Conservation (phyloP, 2,113 vertebrate species). For the Dicaeum eximium region DNA sequence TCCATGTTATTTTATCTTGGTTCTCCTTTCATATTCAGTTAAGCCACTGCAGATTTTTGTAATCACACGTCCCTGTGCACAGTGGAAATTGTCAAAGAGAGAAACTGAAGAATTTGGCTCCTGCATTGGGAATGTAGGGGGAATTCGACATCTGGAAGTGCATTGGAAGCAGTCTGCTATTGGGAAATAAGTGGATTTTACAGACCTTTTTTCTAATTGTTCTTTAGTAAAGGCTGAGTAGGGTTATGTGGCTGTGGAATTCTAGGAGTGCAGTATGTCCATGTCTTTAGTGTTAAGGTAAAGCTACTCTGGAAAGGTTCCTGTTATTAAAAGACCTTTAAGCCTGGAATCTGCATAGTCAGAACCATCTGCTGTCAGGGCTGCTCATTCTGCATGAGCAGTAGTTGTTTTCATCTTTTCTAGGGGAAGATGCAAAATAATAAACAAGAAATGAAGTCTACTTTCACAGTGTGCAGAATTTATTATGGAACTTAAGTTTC, state of each 20-base stretch:
- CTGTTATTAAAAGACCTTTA: background rate
- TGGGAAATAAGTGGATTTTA: constrained; percentile 4
- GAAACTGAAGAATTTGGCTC: constrained; percentile 15
- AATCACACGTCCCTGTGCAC: background rate
- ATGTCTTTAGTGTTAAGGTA: background rate
- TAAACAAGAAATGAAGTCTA: background rate
- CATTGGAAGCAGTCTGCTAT: background rate
- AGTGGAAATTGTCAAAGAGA: background rate
- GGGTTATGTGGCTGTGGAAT: background rate
- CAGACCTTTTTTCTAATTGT: background rate
- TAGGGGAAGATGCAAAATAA: background rate
- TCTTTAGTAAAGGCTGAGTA: background rate
- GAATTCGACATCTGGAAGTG: background rate
- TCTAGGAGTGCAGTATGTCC: background rate
- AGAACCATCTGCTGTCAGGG: background rate
- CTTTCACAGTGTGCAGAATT: background rate
- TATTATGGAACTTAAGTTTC: background rate
- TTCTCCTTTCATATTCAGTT: background rate
- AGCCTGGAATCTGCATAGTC: background rate
- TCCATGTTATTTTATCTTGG: background rate
- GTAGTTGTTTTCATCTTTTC: background rate
- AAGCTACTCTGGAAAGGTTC: background rate
- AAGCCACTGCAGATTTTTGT: constrained; percentile 18
- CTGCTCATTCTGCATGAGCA: background rate
- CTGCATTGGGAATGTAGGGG: background rate